Evolutionary conservation across 2,888 invertebrate genomes (phyloP).

Genomic region (Phania funesta): DNA sequence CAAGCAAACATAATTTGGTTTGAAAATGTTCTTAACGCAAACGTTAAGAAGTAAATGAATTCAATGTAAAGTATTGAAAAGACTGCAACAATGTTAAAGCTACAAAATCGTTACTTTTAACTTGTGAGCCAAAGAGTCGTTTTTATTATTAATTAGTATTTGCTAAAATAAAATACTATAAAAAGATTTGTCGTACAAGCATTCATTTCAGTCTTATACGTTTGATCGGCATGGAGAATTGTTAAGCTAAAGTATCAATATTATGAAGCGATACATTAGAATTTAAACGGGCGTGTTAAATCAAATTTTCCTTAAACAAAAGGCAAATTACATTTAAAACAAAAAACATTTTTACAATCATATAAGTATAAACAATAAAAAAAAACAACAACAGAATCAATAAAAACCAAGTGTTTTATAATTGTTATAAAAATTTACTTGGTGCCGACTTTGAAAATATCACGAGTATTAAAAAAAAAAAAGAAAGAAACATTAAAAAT

Average conservation of each 20-base stretch:
- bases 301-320: conserved; percentile 5
- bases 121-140: conserved; percentile 49
- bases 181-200: conserved; percentile 64
- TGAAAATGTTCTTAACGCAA: conserved; percentile 43
- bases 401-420: conserved; percentile 47
- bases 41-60: background rate
- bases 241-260: conserved; percentile 37
- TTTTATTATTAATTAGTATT: conserved; percentile 48
- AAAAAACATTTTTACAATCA: conserved; percentile 21
- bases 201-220: conserved; percentile 67
- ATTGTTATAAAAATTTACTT: conserved; percentile 42
- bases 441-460: background rate
- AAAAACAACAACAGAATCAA: conserved; percentile 28
- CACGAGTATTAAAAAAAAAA: conserved; percentile 1
- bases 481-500: conserved; percentile 1
- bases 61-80: conserved; percentile 18
- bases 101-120: conserved; percentile 16
- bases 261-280: conserved; percentile 39
- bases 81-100: conserved; percentile 45
- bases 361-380: conserved; percentile 7
- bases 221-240: conserved; percentile 57
- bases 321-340: background rate
- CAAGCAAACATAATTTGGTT: conserved; percentile 41
- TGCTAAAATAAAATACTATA: conserved; percentile 66
- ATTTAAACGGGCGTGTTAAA: conserved; percentile 30